phyloP scores from a whole-genome alignment of 2,113 vertebrate species.

The Rhynchopsitta pachyrhyncha region DNA sequence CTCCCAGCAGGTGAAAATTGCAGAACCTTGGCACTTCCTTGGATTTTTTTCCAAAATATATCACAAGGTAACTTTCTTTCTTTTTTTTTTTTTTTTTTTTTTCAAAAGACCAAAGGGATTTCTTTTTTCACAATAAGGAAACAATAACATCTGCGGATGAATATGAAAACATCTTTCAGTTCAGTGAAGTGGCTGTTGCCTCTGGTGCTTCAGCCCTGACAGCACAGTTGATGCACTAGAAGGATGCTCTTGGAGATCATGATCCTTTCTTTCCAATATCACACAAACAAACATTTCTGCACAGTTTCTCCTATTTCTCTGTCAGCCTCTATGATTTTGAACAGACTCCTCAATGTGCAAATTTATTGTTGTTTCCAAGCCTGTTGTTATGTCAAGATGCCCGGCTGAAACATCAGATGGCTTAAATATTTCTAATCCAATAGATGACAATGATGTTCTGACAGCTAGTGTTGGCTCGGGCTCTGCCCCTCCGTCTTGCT shows the following conservation, averaged over 20 bases:
- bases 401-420: constrained; percentile 12
- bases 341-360: background rate
- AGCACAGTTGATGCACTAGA: background rate
- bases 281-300: background rate
- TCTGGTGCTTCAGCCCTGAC: background rate
- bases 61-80: constrained; percentile 2
- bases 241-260: background rate
- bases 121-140: background rate
- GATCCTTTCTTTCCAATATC: background rate
- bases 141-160: background rate
- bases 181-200: background rate
- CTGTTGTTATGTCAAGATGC: background rate
- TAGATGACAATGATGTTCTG: background rate
- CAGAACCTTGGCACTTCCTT: constrained; percentile 5
- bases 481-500: constrained; percentile 17
- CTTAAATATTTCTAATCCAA: background rate
- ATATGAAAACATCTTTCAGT: background rate
- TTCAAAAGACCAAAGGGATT: background rate
- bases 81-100: background rate
- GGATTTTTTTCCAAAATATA: background rate
- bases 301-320: background rate
- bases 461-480: constrained; percentile 1
- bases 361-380: background rate
- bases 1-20: background rate
- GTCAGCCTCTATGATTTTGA: background rate